Evolutionary conservation across 2,888 invertebrate species (phyloP).

Genomic region (Drosophila tripunctata): DNA sequence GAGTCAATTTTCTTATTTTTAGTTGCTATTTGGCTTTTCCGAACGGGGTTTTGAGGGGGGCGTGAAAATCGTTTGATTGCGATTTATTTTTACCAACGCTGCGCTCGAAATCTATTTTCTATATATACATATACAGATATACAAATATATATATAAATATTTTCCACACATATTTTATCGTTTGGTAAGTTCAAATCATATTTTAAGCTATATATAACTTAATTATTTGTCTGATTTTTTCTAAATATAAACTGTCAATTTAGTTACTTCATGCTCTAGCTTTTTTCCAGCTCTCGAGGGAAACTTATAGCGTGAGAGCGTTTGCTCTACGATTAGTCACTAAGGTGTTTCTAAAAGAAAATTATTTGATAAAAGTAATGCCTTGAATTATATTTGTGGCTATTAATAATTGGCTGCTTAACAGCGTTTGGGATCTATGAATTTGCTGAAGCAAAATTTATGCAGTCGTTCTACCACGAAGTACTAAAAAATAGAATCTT

Average conservation of each 20-base stretch:
- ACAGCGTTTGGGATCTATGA: slow-evolving; percentile 36
- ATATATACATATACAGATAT: too few species aligned
- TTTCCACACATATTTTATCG: slow-evolving; percentile 42
- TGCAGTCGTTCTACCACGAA: slow-evolving; percentile 24
- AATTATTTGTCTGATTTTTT: slow-evolving; percentile 46
- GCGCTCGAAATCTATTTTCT: slow-evolving; percentile 45
- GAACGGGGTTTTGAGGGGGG: neutral
- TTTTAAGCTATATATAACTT: slow-evolving; percentile 62
- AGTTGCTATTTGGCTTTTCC: slow-evolving; percentile 45
- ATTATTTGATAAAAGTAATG: slow-evolving; percentile 22
- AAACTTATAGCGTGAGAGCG: neutral
- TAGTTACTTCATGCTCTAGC: slow-evolving; percentile 29
- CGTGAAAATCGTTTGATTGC: slow-evolving; percentile 45
- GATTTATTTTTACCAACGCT: slow-evolving; percentile 51
- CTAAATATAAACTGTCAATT: slow-evolving; percentile 60
- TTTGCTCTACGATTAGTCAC: slow-evolving; percentile 50
- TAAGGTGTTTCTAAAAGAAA: slow-evolving; percentile 59
- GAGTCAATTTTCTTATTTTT: slow-evolving; percentile 80
- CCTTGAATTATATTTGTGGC: slow-evolving; percentile 55
- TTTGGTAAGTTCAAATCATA: slow-evolving; percentile 32
- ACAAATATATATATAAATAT: too few species aligned
- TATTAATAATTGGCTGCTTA: slow-evolving; percentile 48
- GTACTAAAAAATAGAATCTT: too few species aligned
- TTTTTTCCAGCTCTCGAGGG: too few species aligned
- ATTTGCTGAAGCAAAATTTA: slow-evolving; percentile 65